Evolutionary conservation across 2,113 vertebrate species (phyloP).

Genomic region (Lathamus discolor): DNA sequence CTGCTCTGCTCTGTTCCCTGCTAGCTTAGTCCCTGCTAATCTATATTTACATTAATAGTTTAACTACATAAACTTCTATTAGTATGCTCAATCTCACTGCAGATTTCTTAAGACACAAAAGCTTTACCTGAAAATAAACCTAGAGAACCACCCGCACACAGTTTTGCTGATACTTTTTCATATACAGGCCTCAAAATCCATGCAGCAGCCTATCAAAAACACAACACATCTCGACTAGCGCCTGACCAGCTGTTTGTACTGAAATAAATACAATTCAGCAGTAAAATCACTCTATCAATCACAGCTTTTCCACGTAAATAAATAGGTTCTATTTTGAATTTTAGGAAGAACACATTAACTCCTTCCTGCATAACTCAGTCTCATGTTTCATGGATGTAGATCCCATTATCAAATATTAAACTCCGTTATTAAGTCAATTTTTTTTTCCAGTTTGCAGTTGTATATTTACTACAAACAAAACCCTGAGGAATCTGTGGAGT

Average conservation of each 20-base stretch:
- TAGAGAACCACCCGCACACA: background rate
- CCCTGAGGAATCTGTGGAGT: constrained; percentile 6
- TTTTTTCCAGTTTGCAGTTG: background rate
- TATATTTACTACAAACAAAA: constrained; percentile 4
- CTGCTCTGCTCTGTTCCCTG: background rate
- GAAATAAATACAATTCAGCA: background rate
- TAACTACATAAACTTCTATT: background rate
- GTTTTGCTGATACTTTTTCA: background rate
- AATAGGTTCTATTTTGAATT: background rate
- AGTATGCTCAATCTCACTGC: background rate
- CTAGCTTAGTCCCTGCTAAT: background rate
- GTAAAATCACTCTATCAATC: background rate
- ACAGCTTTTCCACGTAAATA: background rate
- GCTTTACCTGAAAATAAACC: background rate
- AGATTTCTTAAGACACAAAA: background rate
- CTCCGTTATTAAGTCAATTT: background rate
- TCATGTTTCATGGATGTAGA: background rate
- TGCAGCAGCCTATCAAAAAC: background rate
- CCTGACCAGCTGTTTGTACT: background rate
- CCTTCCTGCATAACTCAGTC: background rate
- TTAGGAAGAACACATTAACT: background rate
- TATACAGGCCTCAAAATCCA: background rate
- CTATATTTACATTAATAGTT: background rate
- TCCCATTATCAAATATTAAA: background rate
- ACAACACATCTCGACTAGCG: background rate